A percentile compares a stretch with the other conserved stretches of the same genome.
These are phyloP conservation scores for Rynchops niger DNA, from an alignment of 2,113 vertebrate species.

Conservation along the genomic window DNA sequence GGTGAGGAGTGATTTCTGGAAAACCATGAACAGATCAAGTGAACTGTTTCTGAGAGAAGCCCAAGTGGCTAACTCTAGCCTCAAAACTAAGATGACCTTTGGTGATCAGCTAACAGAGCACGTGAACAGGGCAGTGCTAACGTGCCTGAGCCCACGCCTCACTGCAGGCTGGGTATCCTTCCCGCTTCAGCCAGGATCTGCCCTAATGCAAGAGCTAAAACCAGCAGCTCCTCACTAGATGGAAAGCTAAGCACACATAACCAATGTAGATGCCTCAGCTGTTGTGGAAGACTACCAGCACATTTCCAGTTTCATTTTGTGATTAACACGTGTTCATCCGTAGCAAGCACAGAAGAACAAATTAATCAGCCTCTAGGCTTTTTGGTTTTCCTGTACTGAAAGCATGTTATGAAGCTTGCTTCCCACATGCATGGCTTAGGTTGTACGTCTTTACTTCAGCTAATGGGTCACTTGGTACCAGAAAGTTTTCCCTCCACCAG, in stretches of 20 bases:
- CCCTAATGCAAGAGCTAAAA: not conserved
- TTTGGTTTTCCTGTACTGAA: not conserved
- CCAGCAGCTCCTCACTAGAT: not conserved
- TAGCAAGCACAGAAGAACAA: not conserved
- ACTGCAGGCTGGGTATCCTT: accelerated
- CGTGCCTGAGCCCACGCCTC: accelerated
- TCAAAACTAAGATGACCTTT: not conserved
- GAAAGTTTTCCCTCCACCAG: not conserved
- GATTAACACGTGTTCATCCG: not conserved
- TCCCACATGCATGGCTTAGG: not conserved
- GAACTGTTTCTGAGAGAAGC: not conserved
- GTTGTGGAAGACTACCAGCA: accelerated
- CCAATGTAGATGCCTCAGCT: accelerated
- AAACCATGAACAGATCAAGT: not conserved
- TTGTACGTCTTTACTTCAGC: not conserved
- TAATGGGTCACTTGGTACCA: not conserved
- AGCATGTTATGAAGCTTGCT: not conserved
- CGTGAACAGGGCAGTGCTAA: too few relatives aligned
- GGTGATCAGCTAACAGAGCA: not conserved
- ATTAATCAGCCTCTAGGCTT: not conserved
- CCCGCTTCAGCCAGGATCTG: not conserved
- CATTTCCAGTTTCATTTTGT: not conserved
- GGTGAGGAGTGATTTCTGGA: not conserved
- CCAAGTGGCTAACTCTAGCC: not conserved
- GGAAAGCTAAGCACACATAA: not conserved